A percentile compares a stretch with the other conserved stretches of the same genome.
Evolutionary conservation across 1,140 invertebrate genomes (phyloP).

Genomic region (Nymphalis io): DNA sequence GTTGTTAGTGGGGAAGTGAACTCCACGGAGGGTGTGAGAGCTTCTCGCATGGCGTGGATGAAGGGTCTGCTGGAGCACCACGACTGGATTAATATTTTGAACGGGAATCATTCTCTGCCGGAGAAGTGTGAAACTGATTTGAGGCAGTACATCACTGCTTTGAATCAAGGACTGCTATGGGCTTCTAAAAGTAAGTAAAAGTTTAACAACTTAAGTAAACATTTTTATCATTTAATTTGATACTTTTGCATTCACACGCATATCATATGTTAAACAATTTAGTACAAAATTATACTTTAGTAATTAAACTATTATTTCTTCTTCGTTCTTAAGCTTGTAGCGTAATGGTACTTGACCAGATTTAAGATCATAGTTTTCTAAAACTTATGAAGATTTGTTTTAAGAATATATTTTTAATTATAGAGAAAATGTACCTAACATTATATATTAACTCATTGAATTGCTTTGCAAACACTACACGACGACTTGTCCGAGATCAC

Average conservation of each 20-base stretch:
- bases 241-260: too few species aligned
- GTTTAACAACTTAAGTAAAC: not conserved
- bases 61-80: constrained; percentile 84
- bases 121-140: constrained; percentile 81
- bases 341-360: too few species aligned
- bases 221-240: too few species aligned
- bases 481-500: not conserved
- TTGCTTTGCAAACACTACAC: not conserved
- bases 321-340: too few species aligned
- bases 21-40: constrained; percentile 43
- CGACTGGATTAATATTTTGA: constrained; percentile 79
- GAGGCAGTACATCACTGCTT: constrained; percentile 80
- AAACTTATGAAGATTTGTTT: too few species aligned
- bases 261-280: too few species aligned
- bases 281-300: too few species aligned
- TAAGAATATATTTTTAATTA: too few species aligned
- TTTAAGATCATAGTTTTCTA: too few species aligned
- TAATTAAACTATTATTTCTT: too few species aligned
- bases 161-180: constrained; percentile 84
- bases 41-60: constrained; percentile 83
- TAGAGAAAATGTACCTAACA: too few species aligned
- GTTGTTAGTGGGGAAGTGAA: constrained; percentile 66
- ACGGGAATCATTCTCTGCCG: constrained; percentile 73
- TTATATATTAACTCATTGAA: not conserved
- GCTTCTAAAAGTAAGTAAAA: constrained; percentile 86